A percentile compares a stretch with the other conserved stretches of the same genome.
phyloP scores from a whole-genome alignment of 2,113 vertebrate species.

The Lampris megalopsis region DNA sequence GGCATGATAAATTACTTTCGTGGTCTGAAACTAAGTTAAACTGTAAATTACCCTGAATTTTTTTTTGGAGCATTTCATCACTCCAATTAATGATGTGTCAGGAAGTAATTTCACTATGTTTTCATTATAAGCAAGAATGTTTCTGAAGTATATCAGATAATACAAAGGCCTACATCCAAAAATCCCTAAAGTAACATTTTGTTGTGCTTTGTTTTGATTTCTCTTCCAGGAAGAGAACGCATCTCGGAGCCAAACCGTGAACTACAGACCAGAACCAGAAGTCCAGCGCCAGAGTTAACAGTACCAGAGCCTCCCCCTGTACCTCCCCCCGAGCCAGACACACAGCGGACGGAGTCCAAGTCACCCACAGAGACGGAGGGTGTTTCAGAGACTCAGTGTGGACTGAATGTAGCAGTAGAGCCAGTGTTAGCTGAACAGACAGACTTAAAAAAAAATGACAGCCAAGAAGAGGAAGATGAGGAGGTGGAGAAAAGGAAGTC shows the following conservation, averaged over 20 bases:
- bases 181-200: constrained; percentile 32
- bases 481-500: constrained; percentile 32
- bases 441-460: constrained; percentile 28
- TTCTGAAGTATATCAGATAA: constrained; percentile 34
- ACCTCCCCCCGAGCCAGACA: constrained; percentile 52
- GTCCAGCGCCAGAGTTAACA: constrained; percentile 54
- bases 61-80: background rate
- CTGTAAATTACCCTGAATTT: too few relatives aligned
- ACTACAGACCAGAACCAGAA: constrained; percentile 56
- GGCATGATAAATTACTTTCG: constrained; percentile 17
- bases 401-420: constrained; percentile 24
- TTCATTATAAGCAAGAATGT: constrained; percentile 28
- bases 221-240: constrained; percentile 81
- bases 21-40: constrained; percentile 18
- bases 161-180: constrained; percentile 14
- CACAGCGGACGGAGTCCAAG: constrained; percentile 56
- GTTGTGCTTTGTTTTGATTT: constrained; percentile 60
- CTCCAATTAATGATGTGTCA: constrained; percentile 29
- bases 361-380: constrained; percentile 32
- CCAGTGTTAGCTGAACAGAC: constrained; percentile 29
- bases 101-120: constrained; percentile 47
- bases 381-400: constrained; percentile 27
- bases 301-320: constrained; percentile 47
- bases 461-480: constrained; percentile 43
- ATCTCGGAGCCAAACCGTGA: constrained; percentile 70